Evolutionary conservation across 2,797 vertebrate species (phyloP), one percentile per base, ranked within the genome.

Genomic region (Harpagifer antarcticus): DNA sequence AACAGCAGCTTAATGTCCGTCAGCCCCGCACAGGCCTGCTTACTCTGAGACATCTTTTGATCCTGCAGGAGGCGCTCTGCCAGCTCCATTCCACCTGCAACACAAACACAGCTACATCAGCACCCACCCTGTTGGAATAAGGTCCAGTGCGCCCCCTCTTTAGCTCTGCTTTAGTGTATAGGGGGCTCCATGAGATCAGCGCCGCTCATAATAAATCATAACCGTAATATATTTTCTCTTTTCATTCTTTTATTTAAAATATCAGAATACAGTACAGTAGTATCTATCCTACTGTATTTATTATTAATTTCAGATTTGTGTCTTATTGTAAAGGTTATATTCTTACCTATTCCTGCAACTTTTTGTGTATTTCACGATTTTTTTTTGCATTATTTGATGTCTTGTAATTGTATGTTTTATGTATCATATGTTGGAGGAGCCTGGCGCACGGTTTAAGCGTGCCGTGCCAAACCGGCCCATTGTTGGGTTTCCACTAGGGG

Each of bases 1-100:
- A 37, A 37, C 33, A 37, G 33, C 7, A 37, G 33, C 33, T 37
- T 37, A 37, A 37, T 37, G 33, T 37, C 33, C 33, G 33, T 37
- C 33, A 62, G 60, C 6, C 98, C 97, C 3, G 96, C 96, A 47
- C 90, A 93, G n/a, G 96, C 97, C 83, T 92, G 91, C 74, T 97
- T 96, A 90, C 93, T 98, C 92, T 95, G 94, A 31, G 94, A 96
- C 40, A 99, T 91, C 63, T 95, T 94, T 3, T 94, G 85, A 78
- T 99, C 97, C 87, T 96, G 94, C 0, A 97, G 93, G 68, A 99
- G 94, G 59, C 68, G 91, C 77, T 98, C 96, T 0, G 97, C 95
- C 16, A 98, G 85, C 13, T 96, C 96, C 88, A 92, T 88, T 0
- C 96, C 96, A 76, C 97, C 98, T 98, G 63, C 5, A 83, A 77